phyloP scores from a whole-genome alignment of 2,797 vertebrate species.

The Aplochiton taeniatus region DNA sequence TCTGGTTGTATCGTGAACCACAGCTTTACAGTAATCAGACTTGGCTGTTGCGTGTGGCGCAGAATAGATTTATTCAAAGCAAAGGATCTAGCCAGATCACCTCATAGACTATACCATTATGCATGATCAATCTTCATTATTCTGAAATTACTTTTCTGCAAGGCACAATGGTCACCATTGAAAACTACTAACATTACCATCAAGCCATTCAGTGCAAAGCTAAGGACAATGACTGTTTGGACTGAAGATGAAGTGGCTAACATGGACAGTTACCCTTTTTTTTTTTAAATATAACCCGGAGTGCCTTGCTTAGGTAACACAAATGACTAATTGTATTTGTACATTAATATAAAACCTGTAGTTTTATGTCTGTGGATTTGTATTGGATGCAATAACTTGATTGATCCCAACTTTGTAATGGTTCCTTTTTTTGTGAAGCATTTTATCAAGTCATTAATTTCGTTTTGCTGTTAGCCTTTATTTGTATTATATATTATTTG shows the following conservation, averaged over 20 bases:
- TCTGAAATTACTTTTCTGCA: no score
- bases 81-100: no score
- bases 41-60: no score
- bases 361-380: conserved; percentile 28
- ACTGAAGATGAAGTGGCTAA: not conserved
- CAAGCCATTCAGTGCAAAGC: no score
- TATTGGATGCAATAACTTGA: conserved; percentile 28
- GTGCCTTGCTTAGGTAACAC: no score
- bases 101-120: no score
- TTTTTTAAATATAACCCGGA: no score
- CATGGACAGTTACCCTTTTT: no score
- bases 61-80: no score
- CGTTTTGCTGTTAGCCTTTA: conserved; percentile 35
- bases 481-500: conserved; percentile 10
- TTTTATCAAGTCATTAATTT: conserved; percentile 58
- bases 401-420: conserved; percentile 42
- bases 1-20: not conserved
- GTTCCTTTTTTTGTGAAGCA: conserved; percentile 44
- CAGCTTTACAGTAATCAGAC: not conserved
- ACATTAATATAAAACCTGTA: conserved; percentile 52
- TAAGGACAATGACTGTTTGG: not conserved
- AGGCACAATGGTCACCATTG: no score
- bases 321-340: conserved; percentile 51
- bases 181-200: no score
- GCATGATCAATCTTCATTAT: no score